Evolutionary conservation across 2,113 vertebrate species (phyloP).

Genomic region (Coreoperca whiteheadi): DNA sequence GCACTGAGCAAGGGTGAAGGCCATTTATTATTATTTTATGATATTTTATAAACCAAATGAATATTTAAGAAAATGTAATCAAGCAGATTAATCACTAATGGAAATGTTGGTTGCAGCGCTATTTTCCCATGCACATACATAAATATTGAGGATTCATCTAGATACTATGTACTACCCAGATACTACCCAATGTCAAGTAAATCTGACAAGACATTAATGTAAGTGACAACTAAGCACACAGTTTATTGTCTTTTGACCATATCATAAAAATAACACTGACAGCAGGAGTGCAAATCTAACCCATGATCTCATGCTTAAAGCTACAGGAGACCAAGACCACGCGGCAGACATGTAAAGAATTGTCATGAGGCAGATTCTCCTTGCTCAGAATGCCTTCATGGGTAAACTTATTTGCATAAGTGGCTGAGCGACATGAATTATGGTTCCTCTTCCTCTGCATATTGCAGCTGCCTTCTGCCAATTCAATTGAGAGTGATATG

Average conservation of each 20-base stretch:
- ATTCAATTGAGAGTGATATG: constrained; percentile 82
- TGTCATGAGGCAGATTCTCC: constrained; percentile 62
- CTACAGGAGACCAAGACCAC: constrained; percentile 38
- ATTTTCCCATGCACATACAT: neutral
- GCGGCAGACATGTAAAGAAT: constrained; percentile 68
- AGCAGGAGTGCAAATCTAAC: constrained; percentile 45
- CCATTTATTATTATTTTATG: neutral
- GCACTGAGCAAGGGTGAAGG: neutral
- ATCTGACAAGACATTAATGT: constrained; percentile 21
- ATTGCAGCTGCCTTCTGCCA: constrained; percentile 76
- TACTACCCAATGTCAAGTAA: neutral
- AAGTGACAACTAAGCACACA: neutral
- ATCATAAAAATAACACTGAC: constrained; percentile 64
- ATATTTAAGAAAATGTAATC: neutral
- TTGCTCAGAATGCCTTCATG: constrained; percentile 66
- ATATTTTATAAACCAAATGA: neutral
- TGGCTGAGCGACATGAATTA: constrained; percentile 79
- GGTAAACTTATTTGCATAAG: constrained; percentile 85
- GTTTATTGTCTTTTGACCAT: constrained; percentile 33
- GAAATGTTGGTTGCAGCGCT: neutral
- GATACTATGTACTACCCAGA: no score
- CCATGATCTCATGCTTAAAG: constrained; percentile 44
- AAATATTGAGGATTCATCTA: neutral
- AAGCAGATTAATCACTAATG: neutral
- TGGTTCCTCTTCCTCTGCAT: constrained; percentile 64